Conservation (phyloP, 2,888 invertebrate genomes). For the Agrilus biguttatus region DNA sequence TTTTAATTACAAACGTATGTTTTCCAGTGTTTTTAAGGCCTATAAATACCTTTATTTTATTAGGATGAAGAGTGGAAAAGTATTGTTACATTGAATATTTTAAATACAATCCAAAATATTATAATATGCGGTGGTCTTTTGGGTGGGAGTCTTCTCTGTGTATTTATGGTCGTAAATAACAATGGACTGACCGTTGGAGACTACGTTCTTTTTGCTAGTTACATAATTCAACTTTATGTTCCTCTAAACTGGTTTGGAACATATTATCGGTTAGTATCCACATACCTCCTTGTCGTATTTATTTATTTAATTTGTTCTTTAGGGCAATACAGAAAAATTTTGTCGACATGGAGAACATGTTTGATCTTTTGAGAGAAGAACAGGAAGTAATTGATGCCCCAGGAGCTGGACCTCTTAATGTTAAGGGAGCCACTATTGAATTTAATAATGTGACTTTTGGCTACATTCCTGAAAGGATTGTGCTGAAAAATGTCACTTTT, state of each 20-base stretch:
- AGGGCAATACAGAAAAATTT: constrained; percentile 96
- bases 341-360: constrained; percentile 99
- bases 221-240: constrained; percentile 86
- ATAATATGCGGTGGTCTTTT: constrained; percentile 77
- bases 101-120: constrained; percentile 84
- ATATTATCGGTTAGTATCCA: constrained; percentile 68
- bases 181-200: constrained; percentile 74
- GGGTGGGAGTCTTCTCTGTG: constrained; percentile 76
- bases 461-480: constrained; percentile 64
- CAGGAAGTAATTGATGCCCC: constrained; percentile 76
- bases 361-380: constrained; percentile 78
- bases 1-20: too few relatives aligned
- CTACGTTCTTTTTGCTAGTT: constrained; percentile 90
- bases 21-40: not conserved
- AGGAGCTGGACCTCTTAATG: constrained; percentile 55
- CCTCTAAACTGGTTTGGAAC: constrained; percentile 98
- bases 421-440: constrained; percentile 64
- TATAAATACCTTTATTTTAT: constrained; percentile 19
- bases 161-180: constrained; percentile 64
- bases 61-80: constrained; percentile 84
- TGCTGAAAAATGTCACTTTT: constrained; percentile 67
- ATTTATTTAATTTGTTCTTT: constrained; percentile 8
- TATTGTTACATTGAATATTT: constrained; percentile 68
- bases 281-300: constrained; percentile 5
- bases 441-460: constrained; percentile 84